A percentile compares a stretch with the other conserved stretches of the same genome.
phyloP scores from a whole-genome alignment of 2,888 invertebrate genomes.

The Pharmacophagus antenor region DNA sequence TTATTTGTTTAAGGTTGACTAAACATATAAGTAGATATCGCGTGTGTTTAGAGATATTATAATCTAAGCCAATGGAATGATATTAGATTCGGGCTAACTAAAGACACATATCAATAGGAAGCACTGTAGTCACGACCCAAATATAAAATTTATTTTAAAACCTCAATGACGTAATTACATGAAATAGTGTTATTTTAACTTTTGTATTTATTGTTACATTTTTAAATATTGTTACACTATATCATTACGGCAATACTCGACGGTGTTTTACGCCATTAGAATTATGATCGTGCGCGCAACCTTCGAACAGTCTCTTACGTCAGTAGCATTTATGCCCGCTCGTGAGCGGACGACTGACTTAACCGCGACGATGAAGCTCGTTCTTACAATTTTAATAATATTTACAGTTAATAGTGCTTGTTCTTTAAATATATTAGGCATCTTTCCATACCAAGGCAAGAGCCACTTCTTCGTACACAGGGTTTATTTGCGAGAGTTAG shows the following conservation, averaged over 20 bases:
- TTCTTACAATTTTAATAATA: slow-evolving; percentile 37
- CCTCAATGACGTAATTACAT: too few relatives aligned
- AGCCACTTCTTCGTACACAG: slow-evolving; percentile 86
- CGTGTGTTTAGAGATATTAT: too few relatives aligned
- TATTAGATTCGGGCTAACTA: too few relatives aligned
- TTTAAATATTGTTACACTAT: background rate
- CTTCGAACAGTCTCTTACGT: slow-evolving; percentile 3
- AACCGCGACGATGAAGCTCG: slow-evolving; percentile 43
- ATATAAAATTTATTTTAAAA: too few relatives aligned
- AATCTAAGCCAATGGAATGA: too few relatives aligned
- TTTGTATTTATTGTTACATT: background rate
- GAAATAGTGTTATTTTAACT: background rate
- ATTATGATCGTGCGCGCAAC: background rate
- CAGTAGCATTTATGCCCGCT: slow-evolving; percentile 19
- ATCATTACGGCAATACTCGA: background rate
- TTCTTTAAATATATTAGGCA: slow-evolving; percentile 78
- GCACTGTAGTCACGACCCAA: too few relatives aligned
- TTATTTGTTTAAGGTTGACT: too few relatives aligned
- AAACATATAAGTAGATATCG: too few relatives aligned
- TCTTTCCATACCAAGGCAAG: slow-evolving; percentile 84
- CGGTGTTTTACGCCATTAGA: background rate
- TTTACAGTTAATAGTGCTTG: slow-evolving; percentile 39
- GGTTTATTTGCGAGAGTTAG: slow-evolving; percentile 81
- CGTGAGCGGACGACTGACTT: slow-evolving; percentile 21
- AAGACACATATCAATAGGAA: too few relatives aligned